Evolutionary conservation across 2,113 vertebrate genomes (phyloP).

Genomic region (Pomatorhinus ruficollis): DNA sequence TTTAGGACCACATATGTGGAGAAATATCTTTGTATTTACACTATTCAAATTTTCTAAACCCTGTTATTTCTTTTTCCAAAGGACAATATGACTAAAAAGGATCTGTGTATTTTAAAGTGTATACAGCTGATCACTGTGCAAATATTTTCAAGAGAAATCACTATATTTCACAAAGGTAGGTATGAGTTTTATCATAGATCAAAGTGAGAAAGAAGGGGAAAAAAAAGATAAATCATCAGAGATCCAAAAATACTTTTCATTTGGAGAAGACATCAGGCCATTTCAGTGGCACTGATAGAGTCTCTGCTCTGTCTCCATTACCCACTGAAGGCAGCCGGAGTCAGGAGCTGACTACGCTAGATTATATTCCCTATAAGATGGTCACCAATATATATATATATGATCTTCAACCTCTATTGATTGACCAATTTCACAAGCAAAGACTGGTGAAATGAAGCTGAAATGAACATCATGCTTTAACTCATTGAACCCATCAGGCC

Average conservation of each 20-base stretch:
- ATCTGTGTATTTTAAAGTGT: conserved; percentile 61
- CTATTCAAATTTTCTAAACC: conserved; percentile 39
- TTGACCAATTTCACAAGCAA: conserved; percentile 95
- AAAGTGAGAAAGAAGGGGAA: conserved; percentile 67
- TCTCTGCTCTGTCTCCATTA: conserved; percentile 84
- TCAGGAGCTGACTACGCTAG: conserved; percentile 75
- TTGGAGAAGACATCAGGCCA: conserved; percentile 83
- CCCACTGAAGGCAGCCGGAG: conserved; percentile 74
- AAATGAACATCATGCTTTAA: conserved; percentile 97
- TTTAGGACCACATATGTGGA: background rate
- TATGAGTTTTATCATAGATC: conserved; percentile 73
- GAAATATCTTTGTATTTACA: conserved; percentile 36
- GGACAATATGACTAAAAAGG: conserved; percentile 47
- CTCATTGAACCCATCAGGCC: conserved; percentile 96
- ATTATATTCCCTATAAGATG: conserved; percentile 86
- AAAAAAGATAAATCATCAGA: conserved; percentile 81
- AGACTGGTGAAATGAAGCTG: conserved; percentile 95
- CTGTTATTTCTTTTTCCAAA: conserved; percentile 13
- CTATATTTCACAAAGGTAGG: conserved; percentile 82
- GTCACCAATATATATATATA: conserved; percentile 84
- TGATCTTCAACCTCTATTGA: conserved; percentile 95
- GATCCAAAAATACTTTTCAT: conserved; percentile 90
- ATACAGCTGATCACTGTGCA: conserved; percentile 73
- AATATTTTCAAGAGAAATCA: conserved; percentile 89
- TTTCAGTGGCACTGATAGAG: conserved; percentile 83